Evolutionary conservation across 2,888 invertebrate species (phyloP), one percentile per base, ranked within the genome.

Genomic region (Athetis lepigone): DNA sequence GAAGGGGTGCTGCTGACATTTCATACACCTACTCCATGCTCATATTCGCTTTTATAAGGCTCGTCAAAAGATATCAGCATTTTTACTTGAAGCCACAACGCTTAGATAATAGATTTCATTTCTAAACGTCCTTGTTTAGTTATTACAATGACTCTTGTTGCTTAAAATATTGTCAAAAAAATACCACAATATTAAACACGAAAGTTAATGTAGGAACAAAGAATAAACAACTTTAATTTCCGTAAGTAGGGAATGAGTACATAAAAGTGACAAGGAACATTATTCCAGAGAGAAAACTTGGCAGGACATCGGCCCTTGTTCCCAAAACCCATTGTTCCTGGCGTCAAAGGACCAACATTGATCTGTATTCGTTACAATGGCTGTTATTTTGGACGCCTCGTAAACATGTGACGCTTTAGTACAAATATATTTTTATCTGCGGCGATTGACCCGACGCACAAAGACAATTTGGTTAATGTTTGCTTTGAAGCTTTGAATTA

Each of bases 371-470:
- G n/a, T 7, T 18, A 71, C 59, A 85, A 83, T 81, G 77, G 68
- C 33, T 69, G 79, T 77, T 82, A 84, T 84, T 85, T 85, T 54
- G 64, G 61, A 64, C 40, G 56, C 74, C 75, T 78, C 75, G 78
- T 75, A 47, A 73, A 74, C 47, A 67, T 64, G 71, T 76, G 77
- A 72, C 69, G 70, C 57, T 58, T 65, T 47, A 33, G 61, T 56
- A 63, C 51, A 71, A n/a, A 68, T 51, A 75, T 84, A 82, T 84
- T 80, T 81, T 78, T 80, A 74, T 73, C 72, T 74, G 63, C 64
- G 73, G 73, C 59, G 69, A 54, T 60, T 73, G 73, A 73, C 74
- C 74, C 29, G 57, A 50, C 56, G 42, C 16, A 74, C 68, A 72
- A 72, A 72, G 54, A 61, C 68, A 55, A 58, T 72, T 72, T 58